Evolutionary conservation across 2,888 invertebrate genomes (phyloP).

Genomic region (Drosophila mimetica): DNA sequence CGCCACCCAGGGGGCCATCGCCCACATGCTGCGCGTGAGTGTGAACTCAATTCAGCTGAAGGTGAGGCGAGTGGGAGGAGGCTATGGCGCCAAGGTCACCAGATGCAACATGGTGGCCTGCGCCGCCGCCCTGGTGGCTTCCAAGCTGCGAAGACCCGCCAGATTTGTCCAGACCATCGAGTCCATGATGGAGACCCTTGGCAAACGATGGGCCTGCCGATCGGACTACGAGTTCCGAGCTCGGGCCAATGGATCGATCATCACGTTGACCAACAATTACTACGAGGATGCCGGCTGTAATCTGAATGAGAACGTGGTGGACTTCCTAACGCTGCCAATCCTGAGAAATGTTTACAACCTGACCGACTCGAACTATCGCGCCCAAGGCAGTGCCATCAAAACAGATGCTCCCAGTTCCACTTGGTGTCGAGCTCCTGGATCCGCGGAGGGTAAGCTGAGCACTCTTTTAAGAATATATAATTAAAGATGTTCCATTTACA

Average conservation of each 20-base stretch:
- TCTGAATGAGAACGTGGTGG: constrained; percentile 85
- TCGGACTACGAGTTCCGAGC: constrained; percentile 88
- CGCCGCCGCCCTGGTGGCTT: constrained; percentile 89
- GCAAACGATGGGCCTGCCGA: constrained; percentile 87
- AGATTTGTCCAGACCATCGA: constrained; percentile 89
- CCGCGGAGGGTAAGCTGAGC: constrained; percentile 86
- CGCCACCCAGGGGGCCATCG: constrained; percentile 86
- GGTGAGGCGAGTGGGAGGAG: constrained; percentile 91
- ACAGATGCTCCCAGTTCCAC: constrained; percentile 90
- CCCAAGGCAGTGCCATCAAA: constrained; percentile 87
- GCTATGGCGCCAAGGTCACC: constrained; percentile 91
- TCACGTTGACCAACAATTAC: constrained; percentile 85
- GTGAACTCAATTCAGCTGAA: constrained; percentile 89
- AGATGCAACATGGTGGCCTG: constrained; percentile 86
- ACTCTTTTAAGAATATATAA: too few species aligned
- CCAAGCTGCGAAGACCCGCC: constrained; percentile 87
- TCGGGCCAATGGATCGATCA: constrained; percentile 86
- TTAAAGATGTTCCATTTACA: not conserved
- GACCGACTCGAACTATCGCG: constrained; percentile 87
- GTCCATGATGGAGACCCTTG: constrained; percentile 89
- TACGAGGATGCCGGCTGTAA: constrained; percentile 86
- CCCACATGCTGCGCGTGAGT: constrained; percentile 86
- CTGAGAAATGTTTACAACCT: constrained; percentile 87
- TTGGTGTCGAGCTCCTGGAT: constrained; percentile 87
- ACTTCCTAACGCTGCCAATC: constrained; percentile 67